A percentile compares a stretch with the other conserved stretches of the same genome.
Evolutionary conservation across 2,888 invertebrate genomes (phyloP).

Genomic region (Lamproptera curius): DNA sequence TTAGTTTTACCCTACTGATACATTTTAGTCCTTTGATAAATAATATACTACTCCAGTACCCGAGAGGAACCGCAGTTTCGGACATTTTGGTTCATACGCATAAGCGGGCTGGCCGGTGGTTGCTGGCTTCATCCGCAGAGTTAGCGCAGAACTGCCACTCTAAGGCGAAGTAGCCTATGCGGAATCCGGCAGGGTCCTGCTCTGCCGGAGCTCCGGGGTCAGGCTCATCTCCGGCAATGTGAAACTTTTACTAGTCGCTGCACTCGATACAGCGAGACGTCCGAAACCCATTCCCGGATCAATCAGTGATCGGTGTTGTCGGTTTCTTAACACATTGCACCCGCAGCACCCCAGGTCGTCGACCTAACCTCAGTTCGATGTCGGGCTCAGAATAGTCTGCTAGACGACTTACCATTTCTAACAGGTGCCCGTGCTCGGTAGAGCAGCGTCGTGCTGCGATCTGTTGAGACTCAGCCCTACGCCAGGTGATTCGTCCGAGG

Average conservation of each 20-base stretch:
- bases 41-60: constrained; percentile 74
- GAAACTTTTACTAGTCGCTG: constrained; percentile 28
- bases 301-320: neutral
- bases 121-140: constrained; percentile 76
- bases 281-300: constrained; percentile 6
- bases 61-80: constrained; percentile 79
- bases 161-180: constrained; percentile 81
- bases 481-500: constrained; percentile 36
- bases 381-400: constrained; percentile 79
- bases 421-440: constrained; percentile 80
- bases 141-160: constrained; percentile 79
- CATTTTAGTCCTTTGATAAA: constrained; percentile 73
- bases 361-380: constrained; percentile 58
- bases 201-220: constrained; percentile 45
- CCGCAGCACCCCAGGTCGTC: constrained; percentile 37
- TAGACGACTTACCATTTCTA: constrained; percentile 80
- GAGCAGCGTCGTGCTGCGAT: constrained; percentile 80
- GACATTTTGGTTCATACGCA: constrained; percentile 78
- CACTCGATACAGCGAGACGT: constrained; percentile 22
- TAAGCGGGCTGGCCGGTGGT: constrained; percentile 67
- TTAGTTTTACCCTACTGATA: constrained; percentile 80
- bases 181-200: constrained; percentile 64
- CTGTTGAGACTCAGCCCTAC: constrained; percentile 80
- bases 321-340: constrained; percentile 27
- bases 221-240: constrained; percentile 22